Conservation (phyloP, 2,113 vertebrate species). For the Toxostoma redivivum region DNA sequence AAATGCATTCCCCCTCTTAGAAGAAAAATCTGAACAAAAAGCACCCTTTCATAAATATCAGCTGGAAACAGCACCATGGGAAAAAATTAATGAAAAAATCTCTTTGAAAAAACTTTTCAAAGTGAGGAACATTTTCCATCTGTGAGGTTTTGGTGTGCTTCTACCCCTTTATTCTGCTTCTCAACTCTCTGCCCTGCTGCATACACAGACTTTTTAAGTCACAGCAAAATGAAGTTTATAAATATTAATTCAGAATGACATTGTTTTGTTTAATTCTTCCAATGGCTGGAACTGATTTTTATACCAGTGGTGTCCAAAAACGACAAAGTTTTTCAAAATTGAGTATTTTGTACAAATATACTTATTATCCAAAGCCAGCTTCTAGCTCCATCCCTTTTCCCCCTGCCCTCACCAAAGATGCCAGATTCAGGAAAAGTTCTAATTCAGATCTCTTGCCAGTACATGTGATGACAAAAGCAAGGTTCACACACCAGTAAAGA, state of each 20-base stretch:
- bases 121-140: not conserved
- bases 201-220: not conserved
- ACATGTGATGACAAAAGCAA: not conserved
- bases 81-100: not conserved
- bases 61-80: not conserved
- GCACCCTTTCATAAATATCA: not conserved
- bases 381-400: not conserved
- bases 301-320: not conserved
- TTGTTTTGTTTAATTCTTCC: slow-evolving; percentile 20
- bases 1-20: not conserved
- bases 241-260: not conserved
- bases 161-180: not conserved
- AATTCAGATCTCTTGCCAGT: not conserved
- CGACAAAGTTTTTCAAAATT: not conserved
- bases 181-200: not conserved
- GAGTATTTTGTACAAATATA: not conserved
- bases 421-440: not conserved
- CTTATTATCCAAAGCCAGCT: not conserved
- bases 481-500: not conserved
- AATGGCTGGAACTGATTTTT: not conserved
- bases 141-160: not conserved
- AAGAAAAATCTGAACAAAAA: not conserved
- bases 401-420: not conserved
- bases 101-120: not conserved
- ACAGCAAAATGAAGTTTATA: slow-evolving; percentile 1